A percentile compares a stretch with the other conserved stretches of the same genome.
Conservation (phyloP, 2,797 vertebrate species). For the Channallabes apus region DNA sequence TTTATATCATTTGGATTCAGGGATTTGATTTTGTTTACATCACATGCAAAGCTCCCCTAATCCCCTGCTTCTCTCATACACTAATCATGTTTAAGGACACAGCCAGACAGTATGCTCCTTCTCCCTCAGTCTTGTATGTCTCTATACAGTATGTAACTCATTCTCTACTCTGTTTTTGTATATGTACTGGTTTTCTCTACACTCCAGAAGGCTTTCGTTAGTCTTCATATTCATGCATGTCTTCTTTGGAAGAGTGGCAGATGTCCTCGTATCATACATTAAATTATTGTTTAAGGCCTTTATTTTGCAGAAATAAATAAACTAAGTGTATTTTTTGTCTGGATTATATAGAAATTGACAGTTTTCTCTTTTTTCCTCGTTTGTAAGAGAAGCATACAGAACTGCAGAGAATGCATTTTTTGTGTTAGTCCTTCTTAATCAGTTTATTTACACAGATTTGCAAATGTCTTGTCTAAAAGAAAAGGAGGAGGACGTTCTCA, state of each 20-base stretch:
- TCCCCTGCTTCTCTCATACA: neutral
- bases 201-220: neutral
- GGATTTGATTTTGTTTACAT: constrained; percentile 22
- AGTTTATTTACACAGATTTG: neutral
- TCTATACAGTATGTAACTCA: neutral
- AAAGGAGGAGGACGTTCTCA: neutral
- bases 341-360: neutral
- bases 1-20: constrained; percentile 6
- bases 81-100: neutral
- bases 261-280: neutral
- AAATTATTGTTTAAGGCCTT: neutral
- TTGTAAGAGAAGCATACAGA: neutral
- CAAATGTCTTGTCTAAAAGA: neutral
- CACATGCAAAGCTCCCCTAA: neutral
- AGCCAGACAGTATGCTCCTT: neutral
- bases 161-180: neutral
- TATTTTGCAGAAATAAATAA: neutral
- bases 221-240: neutral
- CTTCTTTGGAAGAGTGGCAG: neutral
- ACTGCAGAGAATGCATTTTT: neutral
- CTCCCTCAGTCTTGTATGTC: neutral
- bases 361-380: no score
- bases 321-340: neutral
- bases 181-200: neutral
- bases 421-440: neutral